These are phyloP conservation scores for Drosophila lacicola DNA, from an alignment of 2,888 invertebrate species.

Conservation along the genomic window DNA sequence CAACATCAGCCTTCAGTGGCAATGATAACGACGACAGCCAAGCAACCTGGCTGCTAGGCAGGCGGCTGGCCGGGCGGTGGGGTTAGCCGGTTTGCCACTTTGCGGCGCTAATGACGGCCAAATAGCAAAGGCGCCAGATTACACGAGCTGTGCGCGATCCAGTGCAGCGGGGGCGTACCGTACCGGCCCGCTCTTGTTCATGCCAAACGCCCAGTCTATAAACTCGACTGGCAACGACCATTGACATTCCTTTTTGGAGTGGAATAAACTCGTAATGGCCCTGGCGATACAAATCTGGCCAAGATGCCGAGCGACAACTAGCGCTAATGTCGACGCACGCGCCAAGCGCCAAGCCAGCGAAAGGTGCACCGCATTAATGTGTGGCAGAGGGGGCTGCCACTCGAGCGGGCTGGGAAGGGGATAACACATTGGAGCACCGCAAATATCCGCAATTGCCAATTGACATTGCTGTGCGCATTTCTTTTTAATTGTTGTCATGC, in stretches of 20 bases:
- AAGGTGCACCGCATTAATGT: constrained; percentile 50
- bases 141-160: constrained; percentile 19
- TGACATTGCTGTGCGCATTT: constrained; percentile 70
- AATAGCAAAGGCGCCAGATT: constrained; percentile 53
- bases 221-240: constrained; percentile 44
- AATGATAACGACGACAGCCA: constrained; percentile 50
- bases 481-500: constrained; percentile 66
- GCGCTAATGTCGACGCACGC: constrained; percentile 64
- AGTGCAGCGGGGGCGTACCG: constrained; percentile 63
- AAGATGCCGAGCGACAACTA: constrained; percentile 20
- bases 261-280: constrained; percentile 64
- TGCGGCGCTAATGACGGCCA: constrained; percentile 66
- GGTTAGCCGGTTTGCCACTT: constrained; percentile 67
- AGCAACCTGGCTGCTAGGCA: constrained; percentile 1
- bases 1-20: constrained; percentile 35
- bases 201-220: constrained; percentile 26
- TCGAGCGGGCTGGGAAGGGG: neutral
- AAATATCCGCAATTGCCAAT: constrained; percentile 68
- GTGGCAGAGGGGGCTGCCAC: neutral
- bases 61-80: neutral
- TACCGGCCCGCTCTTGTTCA: constrained; percentile 13
- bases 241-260: constrained; percentile 70
- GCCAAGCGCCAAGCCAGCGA: constrained; percentile 57
- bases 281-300: constrained; percentile 33
- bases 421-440: constrained; percentile 7